A percentile compares a stretch with the other conserved stretches of the same genome.
Conservation (phyloP, 2,113 vertebrate genomes). For the Bubo blakistoni region DNA sequence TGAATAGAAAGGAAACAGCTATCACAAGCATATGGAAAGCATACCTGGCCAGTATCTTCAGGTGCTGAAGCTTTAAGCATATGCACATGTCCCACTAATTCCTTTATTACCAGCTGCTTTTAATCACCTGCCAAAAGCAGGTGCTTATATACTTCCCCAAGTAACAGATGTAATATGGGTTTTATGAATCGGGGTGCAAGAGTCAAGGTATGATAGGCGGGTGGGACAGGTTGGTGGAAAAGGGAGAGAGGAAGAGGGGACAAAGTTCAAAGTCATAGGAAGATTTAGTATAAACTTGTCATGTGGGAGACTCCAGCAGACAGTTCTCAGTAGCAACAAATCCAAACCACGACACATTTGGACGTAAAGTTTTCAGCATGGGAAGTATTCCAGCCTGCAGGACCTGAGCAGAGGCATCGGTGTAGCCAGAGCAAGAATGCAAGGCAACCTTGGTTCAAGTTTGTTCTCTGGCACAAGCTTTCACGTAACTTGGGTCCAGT, state of each 20-base stretch:
- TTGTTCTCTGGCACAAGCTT: neutral
- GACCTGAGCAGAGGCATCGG: neutral
- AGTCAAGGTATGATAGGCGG: neutral
- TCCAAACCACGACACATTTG: neutral
- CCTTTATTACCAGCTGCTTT: slow-evolving; percentile 5
- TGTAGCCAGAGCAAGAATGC: neutral
- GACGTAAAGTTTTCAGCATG: neutral
- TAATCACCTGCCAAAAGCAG: slow-evolving; percentile 10
- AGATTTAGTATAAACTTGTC: neutral
- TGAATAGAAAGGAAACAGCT: neutral
- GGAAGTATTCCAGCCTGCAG: neutral
- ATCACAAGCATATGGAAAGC: neutral
- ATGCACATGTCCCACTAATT: neutral
- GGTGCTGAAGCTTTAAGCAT: slow-evolving; percentile 17
- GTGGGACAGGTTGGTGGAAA: neutral
- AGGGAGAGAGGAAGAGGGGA: neutral
- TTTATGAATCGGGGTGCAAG: neutral
- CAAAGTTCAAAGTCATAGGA: neutral
- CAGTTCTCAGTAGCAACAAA: neutral
- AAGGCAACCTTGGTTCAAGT: neutral
- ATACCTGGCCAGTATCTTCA: neutral
- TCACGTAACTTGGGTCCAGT: rapidly evolving
- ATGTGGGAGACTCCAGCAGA: neutral
- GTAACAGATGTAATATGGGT: neutral
- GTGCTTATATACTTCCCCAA: neutral